phyloP scores from a whole-genome alignment of 2,888 invertebrate genomes.

The Cheilosia impressa region DNA sequence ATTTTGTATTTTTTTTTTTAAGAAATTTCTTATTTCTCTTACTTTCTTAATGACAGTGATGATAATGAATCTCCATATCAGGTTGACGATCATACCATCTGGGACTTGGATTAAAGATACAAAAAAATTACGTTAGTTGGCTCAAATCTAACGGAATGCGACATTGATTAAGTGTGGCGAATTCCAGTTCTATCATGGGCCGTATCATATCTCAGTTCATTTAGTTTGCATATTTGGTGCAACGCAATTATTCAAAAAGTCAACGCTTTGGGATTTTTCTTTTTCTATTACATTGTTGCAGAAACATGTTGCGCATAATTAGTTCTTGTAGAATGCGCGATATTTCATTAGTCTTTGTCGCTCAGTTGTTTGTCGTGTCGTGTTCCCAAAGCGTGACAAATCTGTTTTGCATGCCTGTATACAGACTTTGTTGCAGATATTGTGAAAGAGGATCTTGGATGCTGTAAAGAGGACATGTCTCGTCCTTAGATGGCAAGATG shows the following conservation, averaged over 20 bases:
- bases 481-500: background rate
- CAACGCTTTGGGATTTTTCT: background rate
- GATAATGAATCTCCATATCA: too few relatives aligned
- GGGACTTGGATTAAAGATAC: too few relatives aligned
- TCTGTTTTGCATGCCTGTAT: conserved; percentile 5
- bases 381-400: conserved; percentile 28
- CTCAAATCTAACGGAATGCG: background rate
- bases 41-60: too few relatives aligned
- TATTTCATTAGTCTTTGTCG: conserved; percentile 7
- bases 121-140: too few relatives aligned
- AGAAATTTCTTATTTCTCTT: too few relatives aligned
- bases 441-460: conserved; percentile 8
- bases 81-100: too few relatives aligned
- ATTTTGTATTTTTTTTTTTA: too few relatives aligned
- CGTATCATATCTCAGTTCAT: background rate
- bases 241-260: background rate
- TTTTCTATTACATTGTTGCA: conserved; percentile 7
- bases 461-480: background rate
- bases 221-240: background rate
- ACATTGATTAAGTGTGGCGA: conserved; percentile 1
- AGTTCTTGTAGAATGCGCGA: background rate
- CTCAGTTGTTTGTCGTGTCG: conserved; percentile 13
- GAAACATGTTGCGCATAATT: conserved; percentile 24
- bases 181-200: background rate
- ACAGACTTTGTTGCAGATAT: conserved; percentile 11